Evolutionary conservation across 2,113 vertebrate genomes (phyloP).

Genomic region (Xenotilapia longispinis): DNA sequence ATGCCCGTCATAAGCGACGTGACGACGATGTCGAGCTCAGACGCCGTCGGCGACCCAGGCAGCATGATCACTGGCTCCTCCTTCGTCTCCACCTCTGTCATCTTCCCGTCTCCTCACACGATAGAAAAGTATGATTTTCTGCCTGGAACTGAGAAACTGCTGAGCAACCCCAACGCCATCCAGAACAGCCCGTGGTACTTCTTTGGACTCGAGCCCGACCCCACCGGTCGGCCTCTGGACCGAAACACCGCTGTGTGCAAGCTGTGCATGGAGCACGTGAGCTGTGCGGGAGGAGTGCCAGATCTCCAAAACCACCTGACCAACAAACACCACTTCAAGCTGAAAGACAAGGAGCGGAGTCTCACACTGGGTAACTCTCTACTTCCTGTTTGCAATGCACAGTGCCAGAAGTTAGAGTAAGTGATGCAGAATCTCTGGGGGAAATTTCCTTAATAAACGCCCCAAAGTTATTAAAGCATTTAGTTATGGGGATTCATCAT

Average conservation of each 20-base stretch:
- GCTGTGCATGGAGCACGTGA: slow-evolving; percentile 62
- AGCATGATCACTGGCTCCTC: neutral
- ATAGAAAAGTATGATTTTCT: slow-evolving; percentile 46
- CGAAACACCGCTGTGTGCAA: slow-evolving; percentile 67
- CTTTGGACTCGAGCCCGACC: slow-evolving; percentile 62
- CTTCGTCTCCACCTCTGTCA: neutral
- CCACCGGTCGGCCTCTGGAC: slow-evolving; percentile 64
- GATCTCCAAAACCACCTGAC: slow-evolving; percentile 67
- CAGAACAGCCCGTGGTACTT: slow-evolving; percentile 59
- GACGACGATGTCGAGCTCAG: slow-evolving; percentile 11
- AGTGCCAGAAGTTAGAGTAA: fast-evolving
- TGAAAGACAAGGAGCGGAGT: slow-evolving; percentile 17
- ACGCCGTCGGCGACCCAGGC: neutral
- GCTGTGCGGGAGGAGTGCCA: slow-evolving; percentile 54
- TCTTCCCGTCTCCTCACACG: neutral
- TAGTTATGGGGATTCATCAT: fast-evolving
- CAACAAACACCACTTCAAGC: slow-evolving; percentile 61
- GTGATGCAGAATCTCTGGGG: neutral
- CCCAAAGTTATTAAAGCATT: neutral
- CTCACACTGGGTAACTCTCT: slow-evolving; percentile 9
- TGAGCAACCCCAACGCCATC: slow-evolving; percentile 31
- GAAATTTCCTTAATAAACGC: fast-evolving
- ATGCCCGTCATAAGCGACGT: slow-evolving; percentile 53
- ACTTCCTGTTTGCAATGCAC: neutral
- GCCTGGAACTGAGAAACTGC: slow-evolving; percentile 50